Conservation (phyloP, 1,140 invertebrate species). For the Drosophila littoralis region DNA sequence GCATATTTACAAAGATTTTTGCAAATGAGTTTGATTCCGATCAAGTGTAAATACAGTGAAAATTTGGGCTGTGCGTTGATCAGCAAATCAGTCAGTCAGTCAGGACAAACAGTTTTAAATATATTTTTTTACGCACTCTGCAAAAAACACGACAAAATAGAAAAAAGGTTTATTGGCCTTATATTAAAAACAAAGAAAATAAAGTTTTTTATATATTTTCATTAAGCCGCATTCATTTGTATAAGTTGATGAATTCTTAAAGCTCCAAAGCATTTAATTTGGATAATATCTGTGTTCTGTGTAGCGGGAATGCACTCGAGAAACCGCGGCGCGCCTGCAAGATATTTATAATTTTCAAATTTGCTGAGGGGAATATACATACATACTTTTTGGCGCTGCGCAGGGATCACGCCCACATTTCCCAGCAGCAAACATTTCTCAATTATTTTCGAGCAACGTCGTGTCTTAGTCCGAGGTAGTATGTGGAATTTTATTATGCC, state of each 20-base stretch:
- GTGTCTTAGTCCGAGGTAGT: conserved; percentile 47
- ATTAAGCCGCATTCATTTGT: not conserved
- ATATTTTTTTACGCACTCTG: no score
- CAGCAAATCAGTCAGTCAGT: no score
- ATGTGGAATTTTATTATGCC: conserved; percentile 74
- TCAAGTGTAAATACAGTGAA: no score
- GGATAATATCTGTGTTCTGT: not conserved
- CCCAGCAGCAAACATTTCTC: conserved; percentile 28
- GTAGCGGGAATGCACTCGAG: not conserved
- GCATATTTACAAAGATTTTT: no score
- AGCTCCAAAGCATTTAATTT: not conserved
- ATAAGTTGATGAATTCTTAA: not conserved
- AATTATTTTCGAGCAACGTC: conserved; percentile 45
- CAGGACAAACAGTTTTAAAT: no score
- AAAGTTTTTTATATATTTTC: not conserved
- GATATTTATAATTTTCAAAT: conserved; percentile 60
- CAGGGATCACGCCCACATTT: not conserved
- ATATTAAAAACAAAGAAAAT: no score
- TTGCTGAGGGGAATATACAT: conserved; percentile 55
- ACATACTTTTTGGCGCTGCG: conserved; percentile 21
- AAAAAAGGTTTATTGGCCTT: no score
- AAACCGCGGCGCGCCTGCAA: not conserved
- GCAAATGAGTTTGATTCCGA: no score
- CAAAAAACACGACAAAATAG: no score
- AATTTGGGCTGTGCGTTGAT: no score